A percentile compares a stretch with the other conserved stretches of the same genome.
These are phyloP conservation scores for Agonopterix arenella DNA, from an alignment of 2,888 invertebrate species.

Conservation along the genomic window DNA sequence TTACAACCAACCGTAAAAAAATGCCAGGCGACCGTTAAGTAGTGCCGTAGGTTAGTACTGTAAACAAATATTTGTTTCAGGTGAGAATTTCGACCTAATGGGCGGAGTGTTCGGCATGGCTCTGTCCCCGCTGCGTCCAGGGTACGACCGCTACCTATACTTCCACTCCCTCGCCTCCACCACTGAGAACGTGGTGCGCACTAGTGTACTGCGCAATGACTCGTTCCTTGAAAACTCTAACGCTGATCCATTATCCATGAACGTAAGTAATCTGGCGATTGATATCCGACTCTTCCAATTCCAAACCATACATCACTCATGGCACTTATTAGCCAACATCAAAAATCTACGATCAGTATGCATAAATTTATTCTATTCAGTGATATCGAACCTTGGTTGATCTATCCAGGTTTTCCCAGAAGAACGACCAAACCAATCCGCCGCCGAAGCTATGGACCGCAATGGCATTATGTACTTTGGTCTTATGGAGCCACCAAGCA, in stretches of 20 bases:
- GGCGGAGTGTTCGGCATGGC: slow-evolving; percentile 84
- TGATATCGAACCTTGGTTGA: not conserved
- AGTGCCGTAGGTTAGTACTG: no score
- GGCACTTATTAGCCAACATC: no score
- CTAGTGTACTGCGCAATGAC: slow-evolving; percentile 77
- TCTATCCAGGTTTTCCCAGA: slow-evolving; percentile 61
- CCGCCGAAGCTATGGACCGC: slow-evolving; percentile 83
- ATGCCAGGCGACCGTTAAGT: no score
- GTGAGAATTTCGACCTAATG: slow-evolving; percentile 83
- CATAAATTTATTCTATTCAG: no score
- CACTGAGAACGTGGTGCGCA: slow-evolving; percentile 80
- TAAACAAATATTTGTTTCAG: slow-evolving; percentile 33
- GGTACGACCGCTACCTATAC: slow-evolving; percentile 73
- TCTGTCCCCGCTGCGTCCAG: slow-evolving; percentile 65
- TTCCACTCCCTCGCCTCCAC: slow-evolving; percentile 83
- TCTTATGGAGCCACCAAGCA: slow-evolving; percentile 79
- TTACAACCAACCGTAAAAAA: no score
- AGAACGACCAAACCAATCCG: slow-evolving; percentile 81
- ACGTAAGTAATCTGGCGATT: slow-evolving; percentile 49
- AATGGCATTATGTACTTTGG: slow-evolving; percentile 85
- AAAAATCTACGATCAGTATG: no score
- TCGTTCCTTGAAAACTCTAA: slow-evolving; percentile 64
- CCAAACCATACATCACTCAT: no score
- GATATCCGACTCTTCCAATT: no score
- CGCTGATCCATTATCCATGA: slow-evolving; percentile 70